These are phyloP conservation scores for Porites lobata DNA, from an alignment of 92 coral and sea anemone species.

Conservation along the genomic window DNA sequence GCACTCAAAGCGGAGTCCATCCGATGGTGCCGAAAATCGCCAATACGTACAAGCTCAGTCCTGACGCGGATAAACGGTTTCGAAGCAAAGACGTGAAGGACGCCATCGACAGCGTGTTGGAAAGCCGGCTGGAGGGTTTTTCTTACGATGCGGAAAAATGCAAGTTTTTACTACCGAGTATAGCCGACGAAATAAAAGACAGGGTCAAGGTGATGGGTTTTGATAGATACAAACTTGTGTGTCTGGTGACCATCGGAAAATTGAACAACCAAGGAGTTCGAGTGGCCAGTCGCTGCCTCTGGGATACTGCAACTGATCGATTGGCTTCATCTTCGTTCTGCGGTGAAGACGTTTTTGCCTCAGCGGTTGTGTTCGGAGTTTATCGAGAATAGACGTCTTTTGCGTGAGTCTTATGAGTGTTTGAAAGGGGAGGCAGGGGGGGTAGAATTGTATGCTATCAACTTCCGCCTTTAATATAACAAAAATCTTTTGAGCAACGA, in stretches of 20 bases:
- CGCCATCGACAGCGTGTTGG: constrained; percentile 70
- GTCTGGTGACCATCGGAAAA: constrained; percentile 89
- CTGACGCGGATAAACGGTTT: constrained; percentile 77
- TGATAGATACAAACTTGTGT: constrained; percentile 92
- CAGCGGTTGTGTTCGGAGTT: constrained; percentile 91
- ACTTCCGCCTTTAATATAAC: not conserved
- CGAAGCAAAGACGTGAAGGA: constrained; percentile 80
- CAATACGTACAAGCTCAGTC: constrained; percentile 87
- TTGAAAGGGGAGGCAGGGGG: not conserved
- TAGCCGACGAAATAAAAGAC: constrained; percentile 89
- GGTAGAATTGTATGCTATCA: not conserved
- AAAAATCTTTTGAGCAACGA: not conserved
- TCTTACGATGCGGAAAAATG: constrained; percentile 82
- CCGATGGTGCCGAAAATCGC: constrained; percentile 60
- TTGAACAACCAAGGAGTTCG: constrained; percentile 85
- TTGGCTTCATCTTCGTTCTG: constrained; percentile 87
- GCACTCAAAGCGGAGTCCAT: constrained; percentile 30
- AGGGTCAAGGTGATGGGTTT: constrained; percentile 87
- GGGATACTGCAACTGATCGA: constrained; percentile 86
- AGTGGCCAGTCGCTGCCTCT: constrained; percentile 93
- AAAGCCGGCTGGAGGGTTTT: constrained; percentile 68
- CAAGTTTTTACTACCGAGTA: constrained; percentile 63
- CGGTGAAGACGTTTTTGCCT: constrained; percentile 81
- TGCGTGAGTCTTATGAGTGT: not conserved
- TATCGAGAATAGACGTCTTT: constrained; percentile 74